Base-by-base conservation (phyloP, 2,888 invertebrate genomes). In the Drosophila stalkeri region DNA sequence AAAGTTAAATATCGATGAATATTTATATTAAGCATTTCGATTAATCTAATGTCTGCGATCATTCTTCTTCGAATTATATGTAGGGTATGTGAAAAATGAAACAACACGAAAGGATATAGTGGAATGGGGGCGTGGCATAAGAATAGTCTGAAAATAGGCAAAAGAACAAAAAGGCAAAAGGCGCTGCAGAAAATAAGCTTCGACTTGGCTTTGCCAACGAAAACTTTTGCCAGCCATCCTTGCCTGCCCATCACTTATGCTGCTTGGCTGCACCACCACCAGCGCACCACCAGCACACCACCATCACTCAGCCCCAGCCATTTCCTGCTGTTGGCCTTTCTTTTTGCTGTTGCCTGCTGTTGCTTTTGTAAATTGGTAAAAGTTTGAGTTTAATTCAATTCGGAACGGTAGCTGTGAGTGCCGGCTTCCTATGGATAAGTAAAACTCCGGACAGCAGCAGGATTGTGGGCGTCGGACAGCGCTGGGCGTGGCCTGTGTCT, bases 361-460 rank as follows among this genome's bases (percentile, higher is more conserved):
- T 86, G 89, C 90, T 89, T 89, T 89, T 87, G 89, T 88, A 88
- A 90, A 90, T 87, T 87, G 80, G 85, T 77, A 88, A 91, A 91
- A 89, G 88, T 91, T 90, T 86, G 89, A 85, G 85, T 91, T 92
- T 91, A 91, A 91, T 91, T 91, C 91, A 91, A 92, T 91, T 91
- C 91, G 90, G 90, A 91, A 91, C 91, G 91, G 89, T 81, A 86
- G 85, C 83, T 83, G 80, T 85, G 91, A 89, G 88, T 84, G 85
- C 83, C 81, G 86, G 90, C 88, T 90, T 90, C 91, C 91, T 86
- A 79, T 69, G 87, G 85, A 82, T 83, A 86, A 85, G 81, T 73
- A 71, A 81, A 81, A 74, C 64, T 68, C 46, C 37, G 16, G 43
- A 18, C 41, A 43, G 56, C 1, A 27, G 6, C 20, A 31, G 46